Evolutionary conservation across 2,113 vertebrate genomes (phyloP).

Genomic region (Dipodomys merriami): DNA sequence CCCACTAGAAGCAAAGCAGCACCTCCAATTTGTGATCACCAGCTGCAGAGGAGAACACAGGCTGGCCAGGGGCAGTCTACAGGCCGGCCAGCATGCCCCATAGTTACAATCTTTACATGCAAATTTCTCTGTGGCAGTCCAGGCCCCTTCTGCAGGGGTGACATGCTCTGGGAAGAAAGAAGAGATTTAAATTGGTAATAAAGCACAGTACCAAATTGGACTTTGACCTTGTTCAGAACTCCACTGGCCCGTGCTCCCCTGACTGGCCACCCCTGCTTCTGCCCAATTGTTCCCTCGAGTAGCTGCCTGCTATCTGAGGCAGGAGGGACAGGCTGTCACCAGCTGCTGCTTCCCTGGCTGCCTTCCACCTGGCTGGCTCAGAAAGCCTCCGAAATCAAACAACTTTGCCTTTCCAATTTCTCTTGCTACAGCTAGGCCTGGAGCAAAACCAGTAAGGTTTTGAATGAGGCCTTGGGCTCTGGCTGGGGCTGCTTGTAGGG

Average conservation of each 20-base stretch:
- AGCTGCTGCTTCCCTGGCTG: slow-evolving; percentile 73
- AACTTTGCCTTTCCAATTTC: background rate
- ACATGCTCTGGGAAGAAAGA: slow-evolving; percentile 56
- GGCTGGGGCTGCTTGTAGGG: background rate
- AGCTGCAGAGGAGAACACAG: background rate
- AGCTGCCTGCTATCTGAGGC: background rate
- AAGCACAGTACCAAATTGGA: slow-evolving; percentile 69
- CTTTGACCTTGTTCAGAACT: slow-evolving; percentile 71
- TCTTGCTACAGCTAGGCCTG: slow-evolving; percentile 39
- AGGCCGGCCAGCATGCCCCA: background rate
- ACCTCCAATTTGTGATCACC: background rate
- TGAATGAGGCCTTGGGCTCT: background rate
- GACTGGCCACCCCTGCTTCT: background rate
- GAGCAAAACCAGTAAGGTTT: background rate
- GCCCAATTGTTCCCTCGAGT: slow-evolving; percentile 56
- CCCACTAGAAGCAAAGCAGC: background rate
- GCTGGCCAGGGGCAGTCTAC: background rate
- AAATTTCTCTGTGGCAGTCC: slow-evolving; percentile 27
- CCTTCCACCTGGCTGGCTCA: slow-evolving; percentile 71
- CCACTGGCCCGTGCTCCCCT: slow-evolving; percentile 58
- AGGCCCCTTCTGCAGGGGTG: slow-evolving; percentile 3
- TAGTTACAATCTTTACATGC: slow-evolving; percentile 11
- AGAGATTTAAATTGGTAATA: slow-evolving; percentile 77
- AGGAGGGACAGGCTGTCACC: slow-evolving; percentile 34
- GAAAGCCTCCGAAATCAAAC: slow-evolving; percentile 55